Conservation (phyloP, 2,888 invertebrate genomes). For the Girardia tigrina region DNA sequence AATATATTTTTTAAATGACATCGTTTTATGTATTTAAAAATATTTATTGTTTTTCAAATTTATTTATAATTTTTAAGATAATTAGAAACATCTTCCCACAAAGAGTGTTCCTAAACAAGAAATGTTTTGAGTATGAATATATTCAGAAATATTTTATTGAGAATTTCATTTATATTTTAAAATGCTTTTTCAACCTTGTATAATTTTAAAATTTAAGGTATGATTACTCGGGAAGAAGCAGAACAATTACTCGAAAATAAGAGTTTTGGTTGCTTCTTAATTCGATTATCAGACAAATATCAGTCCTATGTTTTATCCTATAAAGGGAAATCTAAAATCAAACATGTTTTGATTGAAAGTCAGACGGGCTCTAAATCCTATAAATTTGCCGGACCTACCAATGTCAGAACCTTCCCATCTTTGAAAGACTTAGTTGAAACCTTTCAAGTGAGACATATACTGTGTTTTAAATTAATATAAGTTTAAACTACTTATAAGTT, state of each 20-base stretch:
- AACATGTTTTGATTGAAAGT: not conserved
- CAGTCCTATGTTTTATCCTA: not conserved
- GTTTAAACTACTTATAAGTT: too few species aligned
- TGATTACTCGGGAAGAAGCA: slow-evolving; percentile 5
- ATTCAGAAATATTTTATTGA: too few species aligned
- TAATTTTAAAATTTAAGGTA: not conserved
- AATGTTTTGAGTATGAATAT: too few species aligned
- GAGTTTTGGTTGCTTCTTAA: not conserved
- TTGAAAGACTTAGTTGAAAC: not conserved
- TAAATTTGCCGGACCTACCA: not conserved
- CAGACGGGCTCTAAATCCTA: not conserved
- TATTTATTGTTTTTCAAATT: too few species aligned
- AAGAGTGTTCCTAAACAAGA: too few species aligned
- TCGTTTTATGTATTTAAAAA: too few species aligned
- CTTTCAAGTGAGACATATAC: not conserved
- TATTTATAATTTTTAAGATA: too few species aligned
- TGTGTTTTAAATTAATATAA: too few species aligned
- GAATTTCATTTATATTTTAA: too few species aligned
- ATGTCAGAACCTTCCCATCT: not conserved
- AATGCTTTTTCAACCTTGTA: not conserved
- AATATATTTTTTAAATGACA: too few species aligned
- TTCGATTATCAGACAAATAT: not conserved
- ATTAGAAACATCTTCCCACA: too few species aligned
- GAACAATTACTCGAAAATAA: not conserved
- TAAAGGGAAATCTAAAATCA: not conserved